Percentiles rank a stretch among this genome's conserved stretches.
Conservation (phyloP, 53 echinoderm and acorn worm species). For the Echinarachnius parma region DNA sequence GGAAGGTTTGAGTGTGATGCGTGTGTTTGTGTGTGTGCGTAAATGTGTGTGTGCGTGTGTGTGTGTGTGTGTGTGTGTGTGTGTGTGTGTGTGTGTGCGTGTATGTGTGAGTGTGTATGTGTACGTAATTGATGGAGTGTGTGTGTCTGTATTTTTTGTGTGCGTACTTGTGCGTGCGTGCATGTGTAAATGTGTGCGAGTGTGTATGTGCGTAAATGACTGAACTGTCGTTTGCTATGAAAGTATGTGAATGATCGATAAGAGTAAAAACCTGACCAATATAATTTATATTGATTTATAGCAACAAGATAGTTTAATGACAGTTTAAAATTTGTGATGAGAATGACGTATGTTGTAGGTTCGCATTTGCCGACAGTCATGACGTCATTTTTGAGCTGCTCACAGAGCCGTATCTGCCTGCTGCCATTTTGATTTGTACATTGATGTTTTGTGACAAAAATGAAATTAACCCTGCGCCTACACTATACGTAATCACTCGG, state of each 20-base stretch:
- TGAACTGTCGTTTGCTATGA: background rate
- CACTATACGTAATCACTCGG: too few species aligned
- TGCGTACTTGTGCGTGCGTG: background rate
- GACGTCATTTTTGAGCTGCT: too few species aligned
- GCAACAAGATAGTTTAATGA: background rate
- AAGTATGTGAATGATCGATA: background rate
- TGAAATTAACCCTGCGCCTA: too few species aligned
- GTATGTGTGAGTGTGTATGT: conserved; percentile 2
- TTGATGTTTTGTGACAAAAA: too few species aligned
- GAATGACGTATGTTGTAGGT: too few species aligned
- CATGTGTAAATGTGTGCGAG: conserved; percentile 1
- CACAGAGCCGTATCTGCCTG: too few species aligned
- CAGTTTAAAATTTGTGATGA: background rate
- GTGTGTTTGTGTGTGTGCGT: background rate
- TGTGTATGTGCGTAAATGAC: background rate
- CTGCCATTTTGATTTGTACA: too few species aligned
- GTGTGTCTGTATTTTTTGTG: background rate
- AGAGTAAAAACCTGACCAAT: background rate
- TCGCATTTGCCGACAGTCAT: too few species aligned
- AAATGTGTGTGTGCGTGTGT: background rate
- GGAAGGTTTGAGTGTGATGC: too few species aligned
- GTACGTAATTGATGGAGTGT: background rate
- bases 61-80: conserved; percentile 5
- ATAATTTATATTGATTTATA: background rate
- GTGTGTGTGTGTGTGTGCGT: conserved; percentile 11